These are phyloP conservation scores for Spicauda simplicius DNA, from an alignment of 2,888 invertebrate genomes.

Conservation along the genomic window DNA sequence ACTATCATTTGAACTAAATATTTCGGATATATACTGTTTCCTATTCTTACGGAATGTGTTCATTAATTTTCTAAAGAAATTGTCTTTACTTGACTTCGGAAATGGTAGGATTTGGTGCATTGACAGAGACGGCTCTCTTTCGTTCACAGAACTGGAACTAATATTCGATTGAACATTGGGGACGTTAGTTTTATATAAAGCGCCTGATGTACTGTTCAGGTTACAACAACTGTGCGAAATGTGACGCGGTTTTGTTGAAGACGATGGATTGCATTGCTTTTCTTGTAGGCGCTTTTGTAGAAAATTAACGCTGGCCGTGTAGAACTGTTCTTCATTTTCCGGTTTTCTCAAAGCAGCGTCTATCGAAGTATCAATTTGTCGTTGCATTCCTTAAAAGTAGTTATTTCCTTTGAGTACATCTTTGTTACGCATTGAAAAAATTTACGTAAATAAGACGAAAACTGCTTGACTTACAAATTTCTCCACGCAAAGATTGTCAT, in stretches of 20 bases:
- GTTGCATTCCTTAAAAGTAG: conserved; percentile 49
- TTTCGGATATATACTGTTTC: conserved; percentile 45
- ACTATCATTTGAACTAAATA: conserved; percentile 46
- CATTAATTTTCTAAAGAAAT: conserved; percentile 59
- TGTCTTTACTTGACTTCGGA: conserved; percentile 63
- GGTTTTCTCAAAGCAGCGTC: conserved; percentile 42
- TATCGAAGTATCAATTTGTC: conserved; percentile 35
- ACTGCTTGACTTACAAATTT: conserved; percentile 18
- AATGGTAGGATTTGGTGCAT: conserved; percentile 74
- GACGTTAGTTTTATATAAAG: not conserved
- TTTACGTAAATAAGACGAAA: conserved; percentile 12
- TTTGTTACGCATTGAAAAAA: conserved; percentile 34
- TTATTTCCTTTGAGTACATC: conserved; percentile 37
- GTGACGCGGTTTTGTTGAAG: conserved; percentile 41
- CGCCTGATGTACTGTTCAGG: conserved; percentile 13
- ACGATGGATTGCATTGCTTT: conserved; percentile 48
- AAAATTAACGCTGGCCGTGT: conserved; percentile 71
- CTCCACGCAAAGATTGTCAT: conserved; percentile 6
- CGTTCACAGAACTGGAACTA: conserved; percentile 18
- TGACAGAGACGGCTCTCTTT: conserved; percentile 52
- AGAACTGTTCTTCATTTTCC: conserved; percentile 65
- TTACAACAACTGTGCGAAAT: conserved; percentile 62
- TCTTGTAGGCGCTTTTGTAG: conserved; percentile 67
- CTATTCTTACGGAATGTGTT: conserved; percentile 60
- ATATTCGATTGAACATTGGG: conserved; percentile 1